Percentiles rank a stretch among this genome's conserved stretches.
Evolutionary conservation across 1,140 invertebrate genomes (phyloP).

Genomic region (Lordiphosa clarofinis): DNA sequence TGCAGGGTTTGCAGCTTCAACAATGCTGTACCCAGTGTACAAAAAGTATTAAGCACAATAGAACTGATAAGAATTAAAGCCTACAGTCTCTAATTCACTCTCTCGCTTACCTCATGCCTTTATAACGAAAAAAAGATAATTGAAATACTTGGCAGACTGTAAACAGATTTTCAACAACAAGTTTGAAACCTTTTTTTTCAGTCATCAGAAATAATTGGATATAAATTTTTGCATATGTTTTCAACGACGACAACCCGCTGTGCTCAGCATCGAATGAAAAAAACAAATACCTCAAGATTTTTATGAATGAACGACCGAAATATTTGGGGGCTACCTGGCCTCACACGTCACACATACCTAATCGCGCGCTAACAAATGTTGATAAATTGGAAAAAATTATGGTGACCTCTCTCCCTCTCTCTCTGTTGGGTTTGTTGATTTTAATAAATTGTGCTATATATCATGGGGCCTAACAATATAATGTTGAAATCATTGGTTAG

Average conservation of each 20-base stretch:
- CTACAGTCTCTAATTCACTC: too few species aligned
- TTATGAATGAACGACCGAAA: conserved; percentile 44
- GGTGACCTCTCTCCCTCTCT: conserved; percentile 39
- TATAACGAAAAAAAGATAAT: too few species aligned
- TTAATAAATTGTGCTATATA: conserved; percentile 76
- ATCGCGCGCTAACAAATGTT: conserved; percentile 72
- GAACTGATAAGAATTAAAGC: too few species aligned
- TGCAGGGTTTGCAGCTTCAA: too few species aligned
- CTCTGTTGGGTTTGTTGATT: conserved; percentile 51
- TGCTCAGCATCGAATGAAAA: conserved; percentile 15
- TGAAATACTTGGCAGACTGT: neutral
- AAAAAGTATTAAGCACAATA: too few species aligned
- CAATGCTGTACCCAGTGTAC: too few species aligned
- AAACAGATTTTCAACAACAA: neutral
- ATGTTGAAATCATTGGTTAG: conserved; percentile 74
- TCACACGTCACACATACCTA: conserved; percentile 67
- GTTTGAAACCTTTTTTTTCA: neutral
- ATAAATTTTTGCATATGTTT: conserved; percentile 17
- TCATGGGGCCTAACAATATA: conserved; percentile 62
- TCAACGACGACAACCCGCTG: conserved; percentile 26
- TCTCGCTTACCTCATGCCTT: too few species aligned
- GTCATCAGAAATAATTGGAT: conserved; percentile 10
- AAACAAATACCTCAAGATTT: conserved; percentile 22
- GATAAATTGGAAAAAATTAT: conserved; percentile 69
- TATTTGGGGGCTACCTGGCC: conserved; percentile 35